Base-by-base conservation (phyloP, 1,140 invertebrate species). In the Steinernema feltiae region DNA sequence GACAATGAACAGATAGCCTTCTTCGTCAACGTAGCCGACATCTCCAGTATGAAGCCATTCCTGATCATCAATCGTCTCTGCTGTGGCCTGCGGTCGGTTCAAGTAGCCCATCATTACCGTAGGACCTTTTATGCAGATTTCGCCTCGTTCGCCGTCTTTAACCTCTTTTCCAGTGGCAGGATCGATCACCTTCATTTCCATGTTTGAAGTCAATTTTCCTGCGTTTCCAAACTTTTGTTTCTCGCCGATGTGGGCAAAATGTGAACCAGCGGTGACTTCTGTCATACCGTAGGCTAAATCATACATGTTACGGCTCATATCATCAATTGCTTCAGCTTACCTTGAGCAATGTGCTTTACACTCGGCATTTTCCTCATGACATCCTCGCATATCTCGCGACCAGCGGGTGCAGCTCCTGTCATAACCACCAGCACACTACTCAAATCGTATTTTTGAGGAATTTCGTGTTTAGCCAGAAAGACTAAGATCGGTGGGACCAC, bases 41-140 rank as follows among this genome's bases (percentile, higher is more conserved):
- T 95, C 93, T 1, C 93, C 93, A 32, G 92, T 93, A 79, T 91
- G 90, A 72, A 93, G 87, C 92, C 92, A 95, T 3, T 91, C 91
- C 77, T 92, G 90, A 0, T 88, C 83, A 30, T 90, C 89, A 21
- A 93, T 88, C 0, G 90, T 91, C 32, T 92, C 90, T 7, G 87
- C 88, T 0, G 92, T 94, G 0, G 92, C 92, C 80, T 90, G 84
- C 27, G 90, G 88, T 82, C 94, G 92, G 30, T 92, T 90, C 35
- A 88, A 89, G 86, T 93, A 93, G 0, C 92, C 92, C 79, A 89
- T 89, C 87, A 88, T 88, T 0, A 87, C 77, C 48, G 86, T 83
- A 30, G 85, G 85, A 1, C 87, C 86, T 48, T 79, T 77, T 7
- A 87, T 48, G 30, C 83, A 80, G 1, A 87, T 31, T 73, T 87